Percentiles rank a stretch among this genome's conserved stretches.
Conservation (phyloP, 2,113 vertebrate species). For the Notothenia rossii region DNA sequence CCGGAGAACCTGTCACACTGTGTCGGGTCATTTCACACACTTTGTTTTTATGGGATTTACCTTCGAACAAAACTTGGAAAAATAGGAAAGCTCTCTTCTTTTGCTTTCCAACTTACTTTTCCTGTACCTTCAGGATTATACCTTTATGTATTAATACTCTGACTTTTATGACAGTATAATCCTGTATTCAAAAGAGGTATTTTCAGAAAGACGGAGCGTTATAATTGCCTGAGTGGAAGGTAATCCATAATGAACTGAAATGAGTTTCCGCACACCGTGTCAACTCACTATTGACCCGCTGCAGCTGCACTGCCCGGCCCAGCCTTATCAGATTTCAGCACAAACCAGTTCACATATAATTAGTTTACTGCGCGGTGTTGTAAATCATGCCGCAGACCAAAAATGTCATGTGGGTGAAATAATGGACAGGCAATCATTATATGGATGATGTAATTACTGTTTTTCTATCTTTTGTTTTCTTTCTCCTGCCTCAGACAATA, state of each 20-base stretch:
- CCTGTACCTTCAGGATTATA: no score
- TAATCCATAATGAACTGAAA: constrained; percentile 64
- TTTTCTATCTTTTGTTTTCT: constrained; percentile 40
- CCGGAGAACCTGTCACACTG: constrained; percentile 63
- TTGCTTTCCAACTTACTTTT: background rate
- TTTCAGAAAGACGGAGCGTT: constrained; percentile 27
- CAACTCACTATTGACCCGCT: constrained; percentile 55
- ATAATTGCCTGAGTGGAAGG: constrained; percentile 39
- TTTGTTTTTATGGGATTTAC: constrained; percentile 38
- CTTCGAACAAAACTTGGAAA: background rate
- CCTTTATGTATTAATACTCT: background rate
- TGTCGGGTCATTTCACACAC: constrained; percentile 53
- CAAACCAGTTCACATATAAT: constrained; percentile 73
- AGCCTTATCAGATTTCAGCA: constrained; percentile 70
- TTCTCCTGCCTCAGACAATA: background rate
- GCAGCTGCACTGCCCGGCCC: constrained; percentile 41
- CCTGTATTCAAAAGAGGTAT: constrained; percentile 12
- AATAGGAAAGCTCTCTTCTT: background rate
- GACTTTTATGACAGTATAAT: background rate
- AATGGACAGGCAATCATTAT: constrained; percentile 73
- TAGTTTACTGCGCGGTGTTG: constrained; percentile 70
- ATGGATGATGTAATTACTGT: constrained; percentile 73
- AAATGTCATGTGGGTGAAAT: constrained; percentile 70
- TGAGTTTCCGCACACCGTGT: constrained; percentile 40
- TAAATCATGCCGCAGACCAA: constrained; percentile 79